phyloP scores from a whole-genome alignment of 2,888 invertebrate species.

The Mellilla xanthometata region DNA sequence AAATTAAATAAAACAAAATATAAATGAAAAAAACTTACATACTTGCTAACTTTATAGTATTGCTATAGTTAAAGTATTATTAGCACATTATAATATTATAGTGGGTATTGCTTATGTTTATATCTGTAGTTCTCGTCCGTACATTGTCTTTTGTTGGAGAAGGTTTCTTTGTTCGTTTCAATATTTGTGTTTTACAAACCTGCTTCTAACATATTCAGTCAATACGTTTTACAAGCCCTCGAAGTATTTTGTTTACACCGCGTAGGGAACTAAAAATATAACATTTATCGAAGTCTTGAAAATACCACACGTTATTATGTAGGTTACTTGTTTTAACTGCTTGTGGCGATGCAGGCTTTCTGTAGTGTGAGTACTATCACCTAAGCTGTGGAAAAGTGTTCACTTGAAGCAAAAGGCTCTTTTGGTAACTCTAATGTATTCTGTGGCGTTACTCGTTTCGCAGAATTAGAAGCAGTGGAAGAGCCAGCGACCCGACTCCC shows the following conservation, averaged over 20 bases:
- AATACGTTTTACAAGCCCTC: background rate
- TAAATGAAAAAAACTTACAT: no score
- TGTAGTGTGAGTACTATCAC: constrained; percentile 11
- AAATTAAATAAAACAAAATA: no score
- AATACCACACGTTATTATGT: constrained; percentile 41
- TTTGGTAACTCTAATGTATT: background rate
- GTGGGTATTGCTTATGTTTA: no score
- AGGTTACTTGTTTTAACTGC: constrained; percentile 47
- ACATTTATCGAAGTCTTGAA: constrained; percentile 31
- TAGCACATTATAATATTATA: no score
- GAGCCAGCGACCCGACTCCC: background rate
- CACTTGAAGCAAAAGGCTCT: constrained; percentile 42
- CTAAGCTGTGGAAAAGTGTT: constrained; percentile 33
- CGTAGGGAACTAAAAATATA: constrained; percentile 25
- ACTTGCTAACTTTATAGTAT: no score
- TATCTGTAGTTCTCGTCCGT: no score
- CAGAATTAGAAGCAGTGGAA: constrained; percentile 16
- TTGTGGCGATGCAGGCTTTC: constrained; percentile 28
- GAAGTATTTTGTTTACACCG: constrained; percentile 7
- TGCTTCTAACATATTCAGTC: background rate
- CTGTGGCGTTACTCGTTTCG: background rate
- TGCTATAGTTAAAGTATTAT: no score
- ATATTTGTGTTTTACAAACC: background rate
- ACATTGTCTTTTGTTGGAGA: no score
- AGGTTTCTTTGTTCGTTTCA: no score